Evolutionary conservation across 2,113 vertebrate genomes (phyloP).

Genomic region (Anarhynchus alexandrinus): DNA sequence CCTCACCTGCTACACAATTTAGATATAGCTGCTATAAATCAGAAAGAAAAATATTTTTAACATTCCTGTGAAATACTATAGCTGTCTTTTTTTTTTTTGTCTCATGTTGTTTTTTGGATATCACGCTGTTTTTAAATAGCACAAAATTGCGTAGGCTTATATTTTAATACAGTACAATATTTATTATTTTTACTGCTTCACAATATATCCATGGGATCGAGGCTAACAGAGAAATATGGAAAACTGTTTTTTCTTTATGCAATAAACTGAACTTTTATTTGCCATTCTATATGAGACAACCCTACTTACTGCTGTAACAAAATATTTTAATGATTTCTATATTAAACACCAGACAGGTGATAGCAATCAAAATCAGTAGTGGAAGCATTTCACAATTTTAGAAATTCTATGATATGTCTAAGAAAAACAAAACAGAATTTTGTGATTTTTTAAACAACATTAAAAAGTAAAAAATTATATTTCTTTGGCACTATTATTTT

Average conservation of each 20-base stretch:
- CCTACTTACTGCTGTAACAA: background rate
- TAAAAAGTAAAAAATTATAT: background rate
- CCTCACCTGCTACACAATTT: background rate
- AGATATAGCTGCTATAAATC: background rate
- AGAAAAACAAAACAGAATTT: background rate
- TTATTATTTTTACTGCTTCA: background rate
- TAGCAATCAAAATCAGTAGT: background rate
- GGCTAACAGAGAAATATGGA: background rate
- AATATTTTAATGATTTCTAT: background rate
- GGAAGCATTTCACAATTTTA: background rate
- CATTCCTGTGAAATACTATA: background rate
- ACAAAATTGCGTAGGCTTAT: background rate
- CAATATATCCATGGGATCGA: background rate
- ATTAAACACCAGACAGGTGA: background rate
- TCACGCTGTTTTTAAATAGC: background rate
- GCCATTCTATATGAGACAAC: accelerated
- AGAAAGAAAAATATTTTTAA: background rate
- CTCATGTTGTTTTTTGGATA: background rate
- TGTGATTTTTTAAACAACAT: background rate
- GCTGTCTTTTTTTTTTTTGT: background rate
- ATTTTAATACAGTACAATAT: background rate
- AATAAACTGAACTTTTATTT: background rate
- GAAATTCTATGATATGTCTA: background rate
- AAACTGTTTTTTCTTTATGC: background rate
- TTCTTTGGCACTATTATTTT: background rate